A percentile compares a stretch with the other conserved stretches of the same genome.
phyloP scores from a whole-genome alignment of 2,113 vertebrate species.

The Phodopus roborovskii region DNA sequence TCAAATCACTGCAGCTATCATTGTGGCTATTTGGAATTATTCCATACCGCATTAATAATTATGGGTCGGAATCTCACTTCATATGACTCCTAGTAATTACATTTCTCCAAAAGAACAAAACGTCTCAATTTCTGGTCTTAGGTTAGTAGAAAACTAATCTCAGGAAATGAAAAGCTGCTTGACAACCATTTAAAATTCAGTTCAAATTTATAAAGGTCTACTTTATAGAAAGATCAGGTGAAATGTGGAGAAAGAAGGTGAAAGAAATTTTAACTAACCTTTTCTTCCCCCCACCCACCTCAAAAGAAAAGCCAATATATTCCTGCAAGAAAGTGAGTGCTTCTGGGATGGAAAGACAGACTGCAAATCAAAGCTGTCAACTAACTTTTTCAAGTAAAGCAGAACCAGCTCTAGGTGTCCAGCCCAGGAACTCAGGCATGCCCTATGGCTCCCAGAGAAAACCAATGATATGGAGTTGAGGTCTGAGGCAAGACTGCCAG shows the following conservation, averaged over 20 bases:
- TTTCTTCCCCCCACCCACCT: neutral
- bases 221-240: conserved; percentile 56
- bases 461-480: neutral
- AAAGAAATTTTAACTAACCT: conserved; percentile 56
- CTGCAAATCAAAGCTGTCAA: neutral
- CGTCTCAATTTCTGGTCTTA: conserved; percentile 41
- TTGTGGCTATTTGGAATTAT: neutral
- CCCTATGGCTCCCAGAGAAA: neutral
- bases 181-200: conserved; percentile 63
- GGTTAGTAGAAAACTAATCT: conserved; percentile 57
- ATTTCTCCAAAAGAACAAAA: conserved; percentile 61
- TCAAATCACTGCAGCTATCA: neutral
- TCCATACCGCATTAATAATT: conserved; percentile 43
- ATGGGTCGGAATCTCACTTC: conserved; percentile 33
- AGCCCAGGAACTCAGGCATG: neutral
- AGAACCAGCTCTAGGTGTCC: neutral
- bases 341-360: conserved; percentile 36
- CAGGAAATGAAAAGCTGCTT: conserved; percentile 58
- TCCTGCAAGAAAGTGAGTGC: conserved; percentile 18
- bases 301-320: conserved; percentile 46
- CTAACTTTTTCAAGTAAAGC: neutral
- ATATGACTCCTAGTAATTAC: neutral
- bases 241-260: conserved; percentile 49
- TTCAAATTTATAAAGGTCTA: conserved; percentile 43
- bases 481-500: neutral